Evolutionary conservation across 1,140 invertebrate genomes (phyloP), one percentile per base, ranked within the genome.

Genomic region (Monomorium pharaonis): DNA sequence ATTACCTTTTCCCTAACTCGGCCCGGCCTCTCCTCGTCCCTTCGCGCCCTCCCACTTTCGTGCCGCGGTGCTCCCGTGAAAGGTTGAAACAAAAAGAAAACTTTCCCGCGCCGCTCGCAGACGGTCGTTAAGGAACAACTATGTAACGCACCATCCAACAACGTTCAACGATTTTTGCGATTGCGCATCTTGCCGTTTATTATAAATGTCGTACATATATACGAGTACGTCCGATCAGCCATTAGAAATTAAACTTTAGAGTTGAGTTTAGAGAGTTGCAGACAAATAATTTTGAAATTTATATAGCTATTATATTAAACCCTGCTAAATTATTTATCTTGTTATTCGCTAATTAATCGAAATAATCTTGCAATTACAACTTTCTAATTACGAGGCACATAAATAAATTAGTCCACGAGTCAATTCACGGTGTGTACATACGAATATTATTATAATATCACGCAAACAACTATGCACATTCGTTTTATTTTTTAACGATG

Each of bases 1-100:
- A 89, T 86, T 89, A 76, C 86, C 89, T 91, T 90, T 91, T n/a
- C 74, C 89, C 89, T 90, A 86, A 88, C 89, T 85, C 85, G 60
- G 62, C 21, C 10, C 77, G 63, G 54, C 58, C 47, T 56, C 69
- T n/a, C n/a, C n/a, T 65, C 58, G n/a, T 75, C n/a, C 27, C 69
- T 70, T 49, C 69, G 58, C 51, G 33, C 78, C 74, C 67, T 69
- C 24, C 51, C 18, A 74, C 37, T 37, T 74, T 47, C 78, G 51
- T 58, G 65, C 24, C 42, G 67, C 51, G 24, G 37, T n/a, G 33
- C 47, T 74, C 78, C 78, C 78, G 67, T 60, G 67, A 83, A 83
- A 83, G 51, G 24, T 44, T 58, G 33, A 74, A 83, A 83, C 65
- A 83, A 83, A 83, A 83, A 83, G 78, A 72, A n/a, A 81, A 72